Conservation (phyloP, 2,888 invertebrate species). For the Pseudanteris insignis region DNA sequence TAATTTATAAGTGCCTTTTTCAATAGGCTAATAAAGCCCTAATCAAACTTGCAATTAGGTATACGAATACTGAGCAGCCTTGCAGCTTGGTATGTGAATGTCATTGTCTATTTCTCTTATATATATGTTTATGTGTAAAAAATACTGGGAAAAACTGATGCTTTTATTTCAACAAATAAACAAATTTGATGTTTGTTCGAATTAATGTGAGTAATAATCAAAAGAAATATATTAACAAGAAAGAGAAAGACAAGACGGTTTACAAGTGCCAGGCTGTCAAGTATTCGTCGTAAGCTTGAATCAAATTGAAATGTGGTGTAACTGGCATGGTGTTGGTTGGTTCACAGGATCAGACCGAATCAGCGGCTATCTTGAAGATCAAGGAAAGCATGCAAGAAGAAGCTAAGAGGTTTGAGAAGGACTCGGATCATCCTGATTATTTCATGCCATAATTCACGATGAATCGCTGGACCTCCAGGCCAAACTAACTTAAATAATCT, state of each 20-base stretch:
- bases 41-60: slow-evolving; percentile 8
- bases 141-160: no score
- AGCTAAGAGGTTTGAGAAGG: slow-evolving; percentile 98
- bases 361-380: slow-evolving; percentile 99
- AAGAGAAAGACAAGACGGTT: slow-evolving; percentile 15
- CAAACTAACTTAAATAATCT: slow-evolving; percentile 54
- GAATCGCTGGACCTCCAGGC: slow-evolving; percentile 59
- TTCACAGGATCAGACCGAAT: slow-evolving; percentile 91
- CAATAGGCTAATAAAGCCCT: neutral
- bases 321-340: slow-evolving; percentile 66
- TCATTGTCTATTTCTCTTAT: slow-evolving; percentile 8
- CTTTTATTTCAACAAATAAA: no score
- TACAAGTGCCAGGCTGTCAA: slow-evolving; percentile 36
- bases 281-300: slow-evolving; percentile 50
- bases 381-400: slow-evolving; percentile 99
- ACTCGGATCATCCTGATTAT: slow-evolving; percentile 96
- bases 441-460: slow-evolving; percentile 86
- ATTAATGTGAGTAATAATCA: no score
- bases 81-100: slow-evolving; percentile 11
- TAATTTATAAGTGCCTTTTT: neutral
- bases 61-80: slow-evolving; percentile 25
- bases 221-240: no score
- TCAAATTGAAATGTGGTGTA: slow-evolving; percentile 58
- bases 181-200: no score
- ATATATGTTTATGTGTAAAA: slow-evolving; percentile 12